Conservation (phyloP, 2,113 vertebrate genomes). For the Hymenochirus boettgeri region DNA sequence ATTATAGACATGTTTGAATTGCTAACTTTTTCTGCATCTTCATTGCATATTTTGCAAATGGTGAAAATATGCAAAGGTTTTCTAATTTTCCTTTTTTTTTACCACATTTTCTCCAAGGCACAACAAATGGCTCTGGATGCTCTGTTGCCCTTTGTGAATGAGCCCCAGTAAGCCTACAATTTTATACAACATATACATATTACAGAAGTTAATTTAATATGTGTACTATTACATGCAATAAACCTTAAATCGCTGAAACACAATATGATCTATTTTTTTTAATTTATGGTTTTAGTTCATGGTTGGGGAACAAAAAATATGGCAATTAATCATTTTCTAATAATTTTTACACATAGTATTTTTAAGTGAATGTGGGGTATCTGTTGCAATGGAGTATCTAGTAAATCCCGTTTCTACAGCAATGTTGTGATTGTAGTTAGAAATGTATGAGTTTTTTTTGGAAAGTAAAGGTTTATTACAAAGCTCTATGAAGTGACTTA, state of each 20-base stretch:
- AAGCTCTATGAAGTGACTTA: conserved; percentile 23
- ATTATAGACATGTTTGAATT: too few species aligned
- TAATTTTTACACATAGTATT: neutral
- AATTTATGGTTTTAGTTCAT: neutral
- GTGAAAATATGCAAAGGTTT: too few species aligned
- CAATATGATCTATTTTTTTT: neutral
- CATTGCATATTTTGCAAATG: too few species aligned
- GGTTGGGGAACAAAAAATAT: too few species aligned
- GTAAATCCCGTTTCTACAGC: conserved; percentile 28
- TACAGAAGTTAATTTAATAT: neutral
- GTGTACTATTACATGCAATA: neutral
- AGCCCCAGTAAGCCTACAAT: too few species aligned
- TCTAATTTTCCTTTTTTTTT: too few species aligned
- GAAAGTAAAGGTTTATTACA: conserved; percentile 16
- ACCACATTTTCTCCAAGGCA: too few species aligned
- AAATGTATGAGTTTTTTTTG: conserved; percentile 33
- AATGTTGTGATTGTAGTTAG: conserved; percentile 10
- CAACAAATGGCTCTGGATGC: too few species aligned
- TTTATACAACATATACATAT: too few species aligned
- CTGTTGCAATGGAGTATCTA: conserved; percentile 2
- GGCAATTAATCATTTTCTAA: neutral
- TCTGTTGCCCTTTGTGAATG: too few species aligned
- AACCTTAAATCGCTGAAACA: neutral
- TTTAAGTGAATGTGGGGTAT: neutral
- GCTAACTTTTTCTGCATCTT: too few species aligned